A percentile compares a stretch with the other conserved stretches of the same genome.
Evolutionary conservation across 2,113 vertebrate species (phyloP).

Genomic region (Aix galericulata): DNA sequence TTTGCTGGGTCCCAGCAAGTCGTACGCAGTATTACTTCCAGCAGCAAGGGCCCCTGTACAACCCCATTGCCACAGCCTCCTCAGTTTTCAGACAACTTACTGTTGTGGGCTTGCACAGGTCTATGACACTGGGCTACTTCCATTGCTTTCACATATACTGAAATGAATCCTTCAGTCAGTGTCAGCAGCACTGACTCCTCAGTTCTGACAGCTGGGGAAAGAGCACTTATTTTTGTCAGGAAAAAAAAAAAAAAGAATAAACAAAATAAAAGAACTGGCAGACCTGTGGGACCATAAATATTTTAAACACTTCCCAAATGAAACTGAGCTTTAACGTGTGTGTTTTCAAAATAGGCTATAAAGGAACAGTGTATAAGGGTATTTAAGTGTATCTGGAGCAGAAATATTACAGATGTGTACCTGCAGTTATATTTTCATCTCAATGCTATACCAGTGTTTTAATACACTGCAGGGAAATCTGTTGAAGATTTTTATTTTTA

Average conservation of each 20-base stretch:
- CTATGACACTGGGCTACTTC: not conserved
- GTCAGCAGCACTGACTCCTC: not conserved
- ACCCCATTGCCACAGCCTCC: not conserved
- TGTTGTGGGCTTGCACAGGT: not conserved
- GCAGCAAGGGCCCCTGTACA: not conserved
- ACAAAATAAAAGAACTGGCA: not conserved
- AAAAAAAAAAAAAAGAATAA: no score
- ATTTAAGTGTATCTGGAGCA: not conserved
- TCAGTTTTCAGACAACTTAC: not conserved
- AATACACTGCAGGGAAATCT: not conserved
- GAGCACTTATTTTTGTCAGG: not conserved
- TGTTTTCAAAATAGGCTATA: not conserved
- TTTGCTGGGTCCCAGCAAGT: not conserved
- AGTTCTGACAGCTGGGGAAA: not conserved
- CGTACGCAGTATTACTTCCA: not conserved
- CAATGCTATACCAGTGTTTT: not conserved
- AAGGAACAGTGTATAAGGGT: not conserved
- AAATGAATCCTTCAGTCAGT: not conserved
- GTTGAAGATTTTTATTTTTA: not conserved
- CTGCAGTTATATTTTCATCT: not conserved
- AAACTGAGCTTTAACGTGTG: not conserved
- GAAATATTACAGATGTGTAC: not conserved
- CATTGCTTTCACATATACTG: not conserved
- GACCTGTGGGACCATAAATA: not conserved
- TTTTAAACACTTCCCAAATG: not conserved